Evolutionary conservation across 1,140 invertebrate genomes (phyloP), one percentile per base, ranked within the genome.

Genomic region (Brachionus paranguensis): DNA sequence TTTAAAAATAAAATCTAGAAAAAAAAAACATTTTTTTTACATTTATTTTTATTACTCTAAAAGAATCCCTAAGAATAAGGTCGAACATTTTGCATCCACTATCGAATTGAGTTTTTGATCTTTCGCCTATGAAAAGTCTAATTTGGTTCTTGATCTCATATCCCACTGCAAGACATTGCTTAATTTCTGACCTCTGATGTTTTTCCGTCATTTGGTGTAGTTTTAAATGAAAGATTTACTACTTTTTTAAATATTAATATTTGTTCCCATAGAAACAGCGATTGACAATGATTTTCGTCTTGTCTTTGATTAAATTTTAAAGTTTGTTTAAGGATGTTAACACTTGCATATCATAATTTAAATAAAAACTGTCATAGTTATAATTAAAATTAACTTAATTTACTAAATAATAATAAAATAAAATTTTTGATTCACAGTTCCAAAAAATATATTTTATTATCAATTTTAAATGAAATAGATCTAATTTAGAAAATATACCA

Each of bases 21-120:
- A 11, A 27, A 20, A 29, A 76, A 17, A 3, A 76, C 0, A 8
- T n/a, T 14, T 24, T 50, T 3, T 27, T 11, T 12, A 33, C 33
- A 27, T 14, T 53, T 29, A 27, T 8, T 76, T 47, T 50, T 50
- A 10, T 11, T 50, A 76, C 72, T 50, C 45, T 45, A 7, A 50
- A 76, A 27, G 41, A 10, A 33, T 76, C 45, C 12, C 43, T 47
- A 4, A 76, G 20, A 76, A 76, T 27, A 2, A 76, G 11, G 11
- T 76, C 72, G 43, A 76, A 76, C 72, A 76, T 76, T 50, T 76
- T 76, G 20, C 72, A 76, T 27, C 72, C 72, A 50, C 72, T 76
- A 29, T 76, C 72, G 27, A 76, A 76, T 29, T 76, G 72, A 29
- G 72, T 76, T 20, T 76, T 76, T 20, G 72, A 76, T n/a, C 72